Evolutionary conservation across 2,113 vertebrate genomes (phyloP).

Genomic region (Dicentrarchus labrax): DNA sequence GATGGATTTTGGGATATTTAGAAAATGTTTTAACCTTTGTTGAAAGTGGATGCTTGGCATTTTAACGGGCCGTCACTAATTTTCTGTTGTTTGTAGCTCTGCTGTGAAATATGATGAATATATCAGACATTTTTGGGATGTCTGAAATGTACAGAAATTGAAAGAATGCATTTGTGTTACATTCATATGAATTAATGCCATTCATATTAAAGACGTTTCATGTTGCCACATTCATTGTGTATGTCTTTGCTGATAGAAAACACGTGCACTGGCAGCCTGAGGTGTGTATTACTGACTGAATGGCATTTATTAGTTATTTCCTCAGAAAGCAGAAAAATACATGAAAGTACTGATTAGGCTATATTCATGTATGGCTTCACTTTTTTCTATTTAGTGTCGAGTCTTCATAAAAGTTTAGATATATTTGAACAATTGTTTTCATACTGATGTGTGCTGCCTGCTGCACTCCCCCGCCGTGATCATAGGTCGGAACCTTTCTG

Average conservation of each 20-base stretch:
- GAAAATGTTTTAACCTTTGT: neutral
- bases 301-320: neutral
- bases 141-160: neutral
- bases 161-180: neutral
- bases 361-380: neutral
- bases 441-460: neutral
- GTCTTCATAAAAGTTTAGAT: neutral
- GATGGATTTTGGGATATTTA: neutral
- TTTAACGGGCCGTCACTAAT: neutral
- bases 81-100: neutral
- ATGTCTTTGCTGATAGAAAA: neutral
- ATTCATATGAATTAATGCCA: neutral
- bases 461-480: too few species aligned
- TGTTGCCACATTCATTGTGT: neutral
- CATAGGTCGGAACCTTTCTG: slow-evolving; percentile 28
- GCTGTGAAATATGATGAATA: neutral
- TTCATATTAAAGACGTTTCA: neutral
- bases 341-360: neutral
- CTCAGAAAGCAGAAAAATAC: too few species aligned
- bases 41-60: neutral
- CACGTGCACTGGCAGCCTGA: neutral
- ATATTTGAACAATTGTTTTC: neutral
- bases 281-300: neutral
- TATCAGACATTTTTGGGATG: neutral
- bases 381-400: neutral